Percentiles rank a stretch among this genome's conserved stretches.
phyloP scores from a whole-genome alignment of 1,140 invertebrate species.

The Ooceraea biroi region DNA sequence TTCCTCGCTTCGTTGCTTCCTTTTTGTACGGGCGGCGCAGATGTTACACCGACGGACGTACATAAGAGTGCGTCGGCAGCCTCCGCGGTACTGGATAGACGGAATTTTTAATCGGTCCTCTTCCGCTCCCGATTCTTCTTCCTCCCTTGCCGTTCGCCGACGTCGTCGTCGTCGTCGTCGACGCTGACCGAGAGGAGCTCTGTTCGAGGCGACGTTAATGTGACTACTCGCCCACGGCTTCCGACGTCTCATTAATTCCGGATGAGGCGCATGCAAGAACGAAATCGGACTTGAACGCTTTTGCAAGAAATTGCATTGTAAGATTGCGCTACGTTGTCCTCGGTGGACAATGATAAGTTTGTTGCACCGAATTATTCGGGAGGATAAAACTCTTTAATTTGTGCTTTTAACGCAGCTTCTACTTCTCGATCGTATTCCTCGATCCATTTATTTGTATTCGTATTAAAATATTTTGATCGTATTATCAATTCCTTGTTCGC shows the following conservation, averaged over 20 bases:
- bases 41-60: slow-evolving; percentile 79
- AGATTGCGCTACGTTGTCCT: slow-evolving; percentile 11
- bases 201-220: slow-evolving; percentile 8
- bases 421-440: background rate
- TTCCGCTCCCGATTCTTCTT: slow-evolving; percentile 31
- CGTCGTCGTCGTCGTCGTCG: background rate
- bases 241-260: slow-evolving; percentile 18
- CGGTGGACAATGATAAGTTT: background rate
- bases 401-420: background rate
- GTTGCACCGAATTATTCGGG: background rate
- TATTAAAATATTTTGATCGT: too few species aligned
- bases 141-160: background rate
- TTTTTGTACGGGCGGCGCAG: slow-evolving; percentile 79
- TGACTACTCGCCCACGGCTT: background rate
- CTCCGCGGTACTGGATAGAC: slow-evolving; percentile 70
- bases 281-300: slow-evolving; percentile 8
- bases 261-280: slow-evolving; percentile 1
- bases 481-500: too few species aligned
- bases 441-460: background rate
- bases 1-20: slow-evolving; percentile 67
- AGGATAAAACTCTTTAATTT: background rate
- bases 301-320: background rate
- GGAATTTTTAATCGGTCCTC: slow-evolving; percentile 82
- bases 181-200: slow-evolving; percentile 27
- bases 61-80: slow-evolving; percentile 51